Base-by-base conservation (phyloP, 2,888 invertebrate species). In the Acleris sparsana region DNA sequence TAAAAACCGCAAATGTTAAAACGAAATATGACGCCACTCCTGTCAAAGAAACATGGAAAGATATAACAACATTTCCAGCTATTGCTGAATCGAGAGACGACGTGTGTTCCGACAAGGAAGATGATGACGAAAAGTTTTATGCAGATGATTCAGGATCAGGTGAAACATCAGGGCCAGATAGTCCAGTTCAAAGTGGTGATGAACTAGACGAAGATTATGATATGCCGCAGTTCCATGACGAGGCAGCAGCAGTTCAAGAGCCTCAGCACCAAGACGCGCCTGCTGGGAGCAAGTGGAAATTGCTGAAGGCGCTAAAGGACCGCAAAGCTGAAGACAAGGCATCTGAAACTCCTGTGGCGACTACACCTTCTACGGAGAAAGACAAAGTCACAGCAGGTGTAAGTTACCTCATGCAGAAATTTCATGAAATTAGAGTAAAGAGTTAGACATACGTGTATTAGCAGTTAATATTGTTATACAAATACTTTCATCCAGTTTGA, bases 151-250 rank as follows among this genome's bases (percentile, higher is more conserved):
- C 97, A 18, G 90, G 90, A 11, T 97, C 97, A 0, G 97, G 97
- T 2, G 97, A 96, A 77, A 97, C 97, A 16, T 97, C 97, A 9
- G 97, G 97, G 0, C 97, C 97, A 0, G 97, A 97, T 75, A 97
- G 96, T 82, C 97, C 97, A 13, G 95, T 95, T 6, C 92, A 94
- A 70, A 96, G 96, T 76, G 95, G 95, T 67, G 95, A 96, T 71
- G 96, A 96, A 74, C 88, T 93, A 55, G 95, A 96, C 69, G 95
- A 95, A 66, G 94, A 94, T 53, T 95, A 95, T 68, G 92, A 94
- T 68, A 90, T 93, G 72, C 92, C 93, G 29, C 93, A 93, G 73
- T 81, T 90, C 29, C 87, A 88, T 59, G 84, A 86, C 70, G 84
- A 84, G 49, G 75, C 80, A 33, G 66, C 73, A 53, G 81, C 82